Evolutionary conservation across 1,140 invertebrate species (phyloP).

Genomic region (Drosophila repleta): DNA sequence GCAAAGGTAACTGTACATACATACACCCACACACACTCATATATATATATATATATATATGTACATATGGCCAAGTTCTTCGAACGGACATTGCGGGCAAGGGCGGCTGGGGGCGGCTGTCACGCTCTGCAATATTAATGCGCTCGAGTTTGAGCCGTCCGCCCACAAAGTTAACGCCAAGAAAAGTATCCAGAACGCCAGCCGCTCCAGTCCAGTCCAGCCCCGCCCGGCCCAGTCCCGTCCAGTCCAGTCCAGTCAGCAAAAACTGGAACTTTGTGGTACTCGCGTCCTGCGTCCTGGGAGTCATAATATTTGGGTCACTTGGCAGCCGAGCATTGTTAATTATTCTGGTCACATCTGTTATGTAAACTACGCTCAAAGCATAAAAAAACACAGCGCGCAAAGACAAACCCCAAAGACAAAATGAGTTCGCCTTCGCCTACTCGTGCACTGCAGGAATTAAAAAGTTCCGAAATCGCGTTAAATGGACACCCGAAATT

Average conservation of each 20-base stretch:
- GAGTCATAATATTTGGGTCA: slow-evolving; percentile 57
- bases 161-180: slow-evolving; percentile 40
- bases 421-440: slow-evolving; percentile 11
- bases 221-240: no score
- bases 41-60: neutral
- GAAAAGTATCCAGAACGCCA: slow-evolving; percentile 39
- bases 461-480: slow-evolving; percentile 49
- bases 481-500: slow-evolving; percentile 35
- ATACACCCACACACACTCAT: neutral
- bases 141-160: slow-evolving; percentile 17
- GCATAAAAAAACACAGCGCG: slow-evolving; percentile 56
- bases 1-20: neutral
- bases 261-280: slow-evolving; percentile 13
- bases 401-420: slow-evolving; percentile 39
- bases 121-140: slow-evolving; percentile 63
- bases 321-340: slow-evolving; percentile 54
- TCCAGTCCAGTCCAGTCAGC: slow-evolving; percentile 12
- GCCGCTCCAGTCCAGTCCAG: no score
- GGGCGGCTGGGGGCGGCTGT: neutral
- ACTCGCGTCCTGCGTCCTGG: slow-evolving; percentile 21
- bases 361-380: slow-evolving; percentile 69
- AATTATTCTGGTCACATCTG: slow-evolving; percentile 78
- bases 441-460: slow-evolving; percentile 45
- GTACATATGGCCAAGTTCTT: neutral
- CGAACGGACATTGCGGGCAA: neutral